These are phyloP conservation scores for Gnatocerus cornutus DNA, from an alignment of 2,888 invertebrate species.

Conservation along the genomic window DNA sequence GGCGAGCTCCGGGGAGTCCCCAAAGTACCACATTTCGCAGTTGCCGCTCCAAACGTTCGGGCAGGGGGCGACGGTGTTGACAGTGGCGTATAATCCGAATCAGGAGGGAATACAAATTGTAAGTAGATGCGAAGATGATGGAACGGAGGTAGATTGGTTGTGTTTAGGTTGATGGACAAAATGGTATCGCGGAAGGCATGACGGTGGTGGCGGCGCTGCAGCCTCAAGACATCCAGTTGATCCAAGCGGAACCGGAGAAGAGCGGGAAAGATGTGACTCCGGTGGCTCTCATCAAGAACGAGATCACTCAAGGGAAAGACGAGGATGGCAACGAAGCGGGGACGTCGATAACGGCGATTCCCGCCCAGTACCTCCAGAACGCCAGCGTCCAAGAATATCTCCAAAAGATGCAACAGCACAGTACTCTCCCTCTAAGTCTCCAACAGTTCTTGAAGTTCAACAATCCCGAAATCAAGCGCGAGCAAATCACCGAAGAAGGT, in stretches of 20 bases:
- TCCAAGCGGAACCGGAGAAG: conserved; percentile 67
- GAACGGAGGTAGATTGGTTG: not conserved
- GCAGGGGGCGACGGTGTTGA: conserved; percentile 82
- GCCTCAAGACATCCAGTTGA: conserved; percentile 81
- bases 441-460: conserved; percentile 80
- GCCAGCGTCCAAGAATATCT: conserved; percentile 72
- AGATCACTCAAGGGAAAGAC: conserved; percentile 54
- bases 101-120: conserved; percentile 76
- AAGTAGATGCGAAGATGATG: conserved; percentile 63
- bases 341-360: conserved; percentile 70
- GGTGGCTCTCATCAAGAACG: conserved; percentile 72
- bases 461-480: conserved; percentile 72
- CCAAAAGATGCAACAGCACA: conserved; percentile 70
- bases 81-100: conserved; percentile 81
- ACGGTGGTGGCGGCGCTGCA: conserved; percentile 80
- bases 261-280: conserved; percentile 71
- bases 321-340: conserved; percentile 55
- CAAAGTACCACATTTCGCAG: conserved; percentile 83
- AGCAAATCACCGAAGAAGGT: conserved; percentile 72
- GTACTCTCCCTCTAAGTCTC: conserved; percentile 74
- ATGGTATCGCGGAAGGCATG: conserved; percentile 76
- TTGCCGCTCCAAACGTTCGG: conserved; percentile 79
- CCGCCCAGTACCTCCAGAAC: conserved; percentile 73
- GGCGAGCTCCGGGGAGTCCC: conserved; percentile 73
- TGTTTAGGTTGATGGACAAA: conserved; percentile 68